These are phyloP conservation scores for Plestiodon gilberti DNA, from an alignment of 2,113 vertebrate genomes.

Conservation along the genomic window DNA sequence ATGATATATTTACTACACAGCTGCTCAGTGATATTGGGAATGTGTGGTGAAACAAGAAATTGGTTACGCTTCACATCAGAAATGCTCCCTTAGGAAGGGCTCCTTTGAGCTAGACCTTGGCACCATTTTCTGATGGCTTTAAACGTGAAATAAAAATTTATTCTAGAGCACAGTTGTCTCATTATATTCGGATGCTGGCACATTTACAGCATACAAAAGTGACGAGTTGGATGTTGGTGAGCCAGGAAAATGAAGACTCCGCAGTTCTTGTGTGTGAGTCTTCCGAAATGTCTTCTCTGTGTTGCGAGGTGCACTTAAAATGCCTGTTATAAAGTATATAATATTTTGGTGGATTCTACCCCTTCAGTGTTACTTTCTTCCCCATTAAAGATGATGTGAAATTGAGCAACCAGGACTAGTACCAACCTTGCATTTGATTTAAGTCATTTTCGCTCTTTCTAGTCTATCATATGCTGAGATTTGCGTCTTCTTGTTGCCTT, in stretches of 20 bases:
- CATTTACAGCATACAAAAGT: slow-evolving; percentile 6
- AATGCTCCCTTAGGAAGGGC: neutral
- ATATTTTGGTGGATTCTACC: neutral
- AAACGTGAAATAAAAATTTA: slow-evolving; percentile 32
- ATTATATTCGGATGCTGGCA: slow-evolving; percentile 26
- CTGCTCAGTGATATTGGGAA: neutral
- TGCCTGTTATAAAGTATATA: neutral
- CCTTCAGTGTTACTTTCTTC: neutral
- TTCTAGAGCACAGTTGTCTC: slow-evolving; percentile 23
- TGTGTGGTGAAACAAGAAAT: neutral
- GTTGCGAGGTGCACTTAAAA: slow-evolving; percentile 34
- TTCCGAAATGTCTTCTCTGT: slow-evolving; percentile 62
- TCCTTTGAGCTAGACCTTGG: neutral
- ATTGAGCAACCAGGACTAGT: neutral
- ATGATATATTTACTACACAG: neutral
- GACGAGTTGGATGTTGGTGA: slow-evolving; percentile 35
- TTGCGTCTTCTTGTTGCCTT: neutral
- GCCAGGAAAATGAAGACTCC: slow-evolving; percentile 7
- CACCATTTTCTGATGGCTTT: slow-evolving; percentile 16
- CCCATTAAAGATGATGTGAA: neutral
- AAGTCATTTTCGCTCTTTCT: neutral
- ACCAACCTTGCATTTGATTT: neutral
- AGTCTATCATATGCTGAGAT: neutral
- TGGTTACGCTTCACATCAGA: neutral
- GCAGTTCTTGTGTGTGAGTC: neutral